These are phyloP conservation scores for Pheosia gnoma DNA, from an alignment of 2,888 invertebrate genomes.

Conservation along the genomic window DNA sequence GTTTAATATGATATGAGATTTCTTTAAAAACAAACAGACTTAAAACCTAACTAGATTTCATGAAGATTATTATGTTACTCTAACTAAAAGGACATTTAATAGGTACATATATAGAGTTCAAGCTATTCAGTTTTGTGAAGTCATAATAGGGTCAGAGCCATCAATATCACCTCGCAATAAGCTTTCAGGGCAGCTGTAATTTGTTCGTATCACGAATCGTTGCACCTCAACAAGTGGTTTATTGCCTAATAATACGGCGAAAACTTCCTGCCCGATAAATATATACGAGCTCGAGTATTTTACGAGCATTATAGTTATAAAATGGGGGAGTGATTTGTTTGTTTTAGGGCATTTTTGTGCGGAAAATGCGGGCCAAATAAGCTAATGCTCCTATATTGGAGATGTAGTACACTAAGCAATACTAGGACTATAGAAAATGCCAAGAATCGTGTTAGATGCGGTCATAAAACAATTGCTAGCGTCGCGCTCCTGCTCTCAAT, in stretches of 20 bases:
- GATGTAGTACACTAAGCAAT: no score
- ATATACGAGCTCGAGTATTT: neutral
- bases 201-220: slow-evolving; percentile 3
- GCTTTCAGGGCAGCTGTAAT: slow-evolving; percentile 5
- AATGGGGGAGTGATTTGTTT: neutral
- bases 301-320: neutral
- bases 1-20: no score
- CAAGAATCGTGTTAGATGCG: no score
- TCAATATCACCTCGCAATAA: slow-evolving; percentile 6
- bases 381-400: no score
- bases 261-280: slow-evolving; percentile 6
- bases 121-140: neutral
- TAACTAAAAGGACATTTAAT: neutral
- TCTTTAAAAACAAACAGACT: no score
- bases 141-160: slow-evolving; percentile 2
- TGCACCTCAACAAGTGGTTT: slow-evolving; percentile 18
- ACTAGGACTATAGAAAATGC: no score
- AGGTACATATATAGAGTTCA: neutral
- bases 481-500: no score
- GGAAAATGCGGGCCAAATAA: no score
- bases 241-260: slow-evolving; percentile 12
- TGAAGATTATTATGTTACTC: no score
- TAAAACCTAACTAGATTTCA: no score
- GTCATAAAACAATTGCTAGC: no score
- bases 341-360: neutral